These are phyloP conservation scores for Gephyroberyx darwinii DNA, from an alignment of 2,797 vertebrate species.

Conservation along the genomic window DNA sequence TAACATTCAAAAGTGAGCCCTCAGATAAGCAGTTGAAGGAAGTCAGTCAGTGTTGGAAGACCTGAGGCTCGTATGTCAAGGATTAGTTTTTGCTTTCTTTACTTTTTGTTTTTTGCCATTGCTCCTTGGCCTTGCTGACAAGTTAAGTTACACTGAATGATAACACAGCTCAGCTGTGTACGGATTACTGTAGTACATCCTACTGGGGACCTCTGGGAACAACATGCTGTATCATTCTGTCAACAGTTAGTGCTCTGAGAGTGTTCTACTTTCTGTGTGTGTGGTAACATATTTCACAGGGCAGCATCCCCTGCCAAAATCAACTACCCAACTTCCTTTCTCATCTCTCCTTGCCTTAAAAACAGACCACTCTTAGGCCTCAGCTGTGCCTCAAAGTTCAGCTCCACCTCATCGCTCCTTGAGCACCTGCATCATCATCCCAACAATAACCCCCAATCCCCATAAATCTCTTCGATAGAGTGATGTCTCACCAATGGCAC, in stretches of 20 bases:
- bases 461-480: constrained; percentile 67
- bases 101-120: constrained; percentile 58
- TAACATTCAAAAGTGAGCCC: not conserved
- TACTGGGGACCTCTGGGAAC: constrained; percentile 70
- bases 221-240: constrained; percentile 82
- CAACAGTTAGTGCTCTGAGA: constrained; percentile 70
- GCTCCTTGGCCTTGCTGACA: constrained; percentile 68
- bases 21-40: constrained; percentile 4
- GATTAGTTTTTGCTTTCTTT: constrained; percentile 46
- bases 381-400: constrained; percentile 53
- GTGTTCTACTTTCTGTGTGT: constrained; percentile 58
- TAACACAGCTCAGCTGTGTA: constrained; percentile 70
- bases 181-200: constrained; percentile 76
- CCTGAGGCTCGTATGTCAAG: constrained; percentile 32
- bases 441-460: constrained; percentile 46
- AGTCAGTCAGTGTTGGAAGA: constrained; percentile 11
- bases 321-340: constrained; percentile 74
- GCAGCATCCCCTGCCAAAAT: constrained; percentile 74
- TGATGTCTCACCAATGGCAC: constrained; percentile 53
- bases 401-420: constrained; percentile 50
- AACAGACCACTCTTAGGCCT: constrained; percentile 37
- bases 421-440: constrained; percentile 41
- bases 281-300: constrained; percentile 74
- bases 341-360: constrained; percentile 64
- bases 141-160: constrained; percentile 75